Percentiles rank a stretch among this genome's conserved stretches.
Evolutionary conservation across 2,797 vertebrate genomes (phyloP).

Genomic region (Sebastes matsubarae): DNA sequence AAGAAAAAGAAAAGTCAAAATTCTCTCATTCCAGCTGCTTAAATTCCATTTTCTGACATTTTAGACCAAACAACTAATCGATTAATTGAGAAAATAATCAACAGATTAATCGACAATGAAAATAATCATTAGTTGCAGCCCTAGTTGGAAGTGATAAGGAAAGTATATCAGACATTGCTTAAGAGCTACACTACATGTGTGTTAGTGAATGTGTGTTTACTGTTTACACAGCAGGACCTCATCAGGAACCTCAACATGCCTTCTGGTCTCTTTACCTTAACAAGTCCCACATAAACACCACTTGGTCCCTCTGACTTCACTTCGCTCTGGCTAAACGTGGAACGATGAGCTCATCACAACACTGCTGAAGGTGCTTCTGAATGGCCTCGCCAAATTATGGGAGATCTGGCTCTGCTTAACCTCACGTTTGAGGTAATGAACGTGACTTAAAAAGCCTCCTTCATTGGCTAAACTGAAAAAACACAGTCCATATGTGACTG

Average conservation of each 20-base stretch:
- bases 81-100: too few species aligned
- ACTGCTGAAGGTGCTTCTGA: constrained; percentile 34
- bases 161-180: neutral
- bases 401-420: constrained; percentile 47
- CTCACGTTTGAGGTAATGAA: constrained; percentile 33
- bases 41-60: too few species aligned
- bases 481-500: constrained; percentile 29
- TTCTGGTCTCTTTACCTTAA: constrained; percentile 7
- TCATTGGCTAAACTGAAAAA: constrained; percentile 10
- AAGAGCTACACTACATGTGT: neutral
- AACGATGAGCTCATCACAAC: constrained; percentile 59
- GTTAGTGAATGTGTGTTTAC: neutral
- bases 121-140: too few species aligned
- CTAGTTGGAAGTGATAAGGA: neutral
- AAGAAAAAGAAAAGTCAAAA: too few species aligned
- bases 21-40: too few species aligned
- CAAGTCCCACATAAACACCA: constrained; percentile 18
- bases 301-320: constrained; percentile 27
- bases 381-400: constrained; percentile 14
- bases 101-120: too few species aligned
- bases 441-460: constrained; percentile 9
- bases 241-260: neutral
- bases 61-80: too few species aligned
- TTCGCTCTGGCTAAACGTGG: constrained; percentile 14
- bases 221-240: neutral